Evolutionary conservation across 2,888 invertebrate genomes (phyloP), one percentile per base, ranked within the genome.

Genomic region (Buathra laborator): DNA sequence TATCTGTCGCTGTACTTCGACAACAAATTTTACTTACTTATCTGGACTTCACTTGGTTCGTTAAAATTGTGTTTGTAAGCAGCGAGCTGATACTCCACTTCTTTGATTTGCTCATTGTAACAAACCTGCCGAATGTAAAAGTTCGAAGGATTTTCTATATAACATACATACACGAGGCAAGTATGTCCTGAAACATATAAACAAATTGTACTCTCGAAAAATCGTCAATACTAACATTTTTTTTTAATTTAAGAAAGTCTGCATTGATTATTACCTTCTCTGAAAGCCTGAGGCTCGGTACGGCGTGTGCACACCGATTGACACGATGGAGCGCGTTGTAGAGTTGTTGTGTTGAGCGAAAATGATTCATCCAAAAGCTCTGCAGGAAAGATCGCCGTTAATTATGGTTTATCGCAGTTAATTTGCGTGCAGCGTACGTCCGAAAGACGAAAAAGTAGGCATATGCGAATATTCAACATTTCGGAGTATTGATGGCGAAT

Each of bases 81-180:
- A 72, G 86, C 56, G 84, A 90, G 89, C 76, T 74, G 37, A 7
- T 53, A 29, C 19, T 89, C 80, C 19, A 91, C 56, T 10, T 87
- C 85, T 1, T 71, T 19, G 24, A 89, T 81, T 3, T 82, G 51
- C 29, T 56, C 68, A 0, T 53, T 10, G 19, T 88, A 77, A 14
- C 82, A 32, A 14, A 83, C 14, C 19, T 89, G 87, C 78, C 96
- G 96, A 2, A 96, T 95, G 89, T 94, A 96, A 91, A 97, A 96
- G 81, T 95, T 93, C 74, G 95, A 94, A 0, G 97, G 97, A 76
- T 95, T 94, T 56, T 94, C 93, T n/a, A 97, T 95, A 89, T 96
- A 95, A 0, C 95, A 95, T 46, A 96, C 94, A 29, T 81, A 67
- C 0, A 91, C 90, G 5, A 59, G n/a, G 44, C 80, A 81, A 14